Evolutionary conservation across 2,797 vertebrate species (phyloP).

Genomic region (Labroides dimidiatus): DNA sequence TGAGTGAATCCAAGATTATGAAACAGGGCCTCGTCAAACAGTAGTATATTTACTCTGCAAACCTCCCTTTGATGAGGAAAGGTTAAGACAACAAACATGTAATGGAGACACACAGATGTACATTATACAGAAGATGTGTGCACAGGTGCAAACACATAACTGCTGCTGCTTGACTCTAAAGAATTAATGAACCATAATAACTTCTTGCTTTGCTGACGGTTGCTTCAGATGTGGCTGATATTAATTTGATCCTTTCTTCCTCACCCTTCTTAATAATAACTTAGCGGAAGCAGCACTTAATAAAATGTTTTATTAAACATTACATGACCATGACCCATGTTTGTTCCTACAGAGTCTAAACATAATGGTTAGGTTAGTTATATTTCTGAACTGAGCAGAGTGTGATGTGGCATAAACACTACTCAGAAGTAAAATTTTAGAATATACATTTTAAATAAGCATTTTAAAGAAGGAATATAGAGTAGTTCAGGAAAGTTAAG

Average conservation of each 20-base stretch:
- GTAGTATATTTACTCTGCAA: constrained; percentile 32
- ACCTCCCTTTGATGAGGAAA: constrained; percentile 34
- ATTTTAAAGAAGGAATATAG: no score
- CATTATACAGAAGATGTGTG: constrained; percentile 28
- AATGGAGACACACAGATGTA: constrained; percentile 23
- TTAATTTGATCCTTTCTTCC: background rate
- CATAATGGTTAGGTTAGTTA: background rate
- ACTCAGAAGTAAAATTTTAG: background rate
- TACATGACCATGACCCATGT: background rate
- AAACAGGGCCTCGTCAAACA: constrained; percentile 39
- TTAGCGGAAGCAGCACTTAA: background rate
- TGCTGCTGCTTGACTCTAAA: constrained; percentile 15
- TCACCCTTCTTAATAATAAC: background rate
- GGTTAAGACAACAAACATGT: constrained; percentile 43
- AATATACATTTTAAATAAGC: no score
- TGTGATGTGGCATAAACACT: background rate
- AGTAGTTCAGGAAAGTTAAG: no score
- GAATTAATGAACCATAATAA: background rate
- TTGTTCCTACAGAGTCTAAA: background rate
- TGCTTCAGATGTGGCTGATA: constrained; percentile 1
- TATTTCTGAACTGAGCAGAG: background rate
- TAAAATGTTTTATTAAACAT: background rate
- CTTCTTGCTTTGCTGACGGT: background rate
- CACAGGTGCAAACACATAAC: constrained; percentile 46
- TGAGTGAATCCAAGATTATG: constrained; percentile 22